These are phyloP conservation scores for Burhinus bistriatus DNA, from an alignment of 2,113 vertebrate genomes.

Conservation along the genomic window DNA sequence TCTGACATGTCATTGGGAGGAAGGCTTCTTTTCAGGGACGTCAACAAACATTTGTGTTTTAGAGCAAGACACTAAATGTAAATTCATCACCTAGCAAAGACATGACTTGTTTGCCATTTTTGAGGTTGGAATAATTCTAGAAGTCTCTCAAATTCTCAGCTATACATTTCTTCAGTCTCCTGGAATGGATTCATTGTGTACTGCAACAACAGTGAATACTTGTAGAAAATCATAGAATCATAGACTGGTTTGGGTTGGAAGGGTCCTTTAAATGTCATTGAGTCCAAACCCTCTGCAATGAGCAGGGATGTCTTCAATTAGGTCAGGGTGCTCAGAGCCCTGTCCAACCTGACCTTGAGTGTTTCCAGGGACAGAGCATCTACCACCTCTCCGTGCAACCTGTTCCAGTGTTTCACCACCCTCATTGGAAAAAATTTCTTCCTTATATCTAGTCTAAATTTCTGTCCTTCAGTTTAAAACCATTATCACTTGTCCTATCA, in stretches of 20 bases:
- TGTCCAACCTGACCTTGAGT: too few relatives aligned
- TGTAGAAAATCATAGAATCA: background rate
- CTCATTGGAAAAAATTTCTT: too few relatives aligned
- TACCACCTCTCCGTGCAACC: too few relatives aligned
- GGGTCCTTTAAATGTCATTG: background rate
- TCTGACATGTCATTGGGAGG: background rate
- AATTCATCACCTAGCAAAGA: background rate
- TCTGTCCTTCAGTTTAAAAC: too few relatives aligned
- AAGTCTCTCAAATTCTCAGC: background rate
- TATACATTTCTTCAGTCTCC: background rate
- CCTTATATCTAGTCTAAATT: too few relatives aligned
- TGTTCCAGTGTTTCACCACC: too few relatives aligned
- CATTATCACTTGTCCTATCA: too few relatives aligned
- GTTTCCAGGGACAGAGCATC: too few relatives aligned
- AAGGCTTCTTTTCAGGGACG: background rate
- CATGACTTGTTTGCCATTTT: background rate
- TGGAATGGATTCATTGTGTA: background rate
- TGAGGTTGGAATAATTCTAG: background rate
- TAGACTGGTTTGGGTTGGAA: background rate
- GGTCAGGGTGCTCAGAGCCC: background rate
- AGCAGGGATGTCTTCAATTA: background rate
- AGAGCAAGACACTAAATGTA: background rate
- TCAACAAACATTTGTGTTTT: background rate
- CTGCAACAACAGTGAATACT: background rate
- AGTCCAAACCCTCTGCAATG: background rate